Evolutionary conservation across 2,797 vertebrate species (phyloP).

Genomic region (Sphenodon punctatus): DNA sequence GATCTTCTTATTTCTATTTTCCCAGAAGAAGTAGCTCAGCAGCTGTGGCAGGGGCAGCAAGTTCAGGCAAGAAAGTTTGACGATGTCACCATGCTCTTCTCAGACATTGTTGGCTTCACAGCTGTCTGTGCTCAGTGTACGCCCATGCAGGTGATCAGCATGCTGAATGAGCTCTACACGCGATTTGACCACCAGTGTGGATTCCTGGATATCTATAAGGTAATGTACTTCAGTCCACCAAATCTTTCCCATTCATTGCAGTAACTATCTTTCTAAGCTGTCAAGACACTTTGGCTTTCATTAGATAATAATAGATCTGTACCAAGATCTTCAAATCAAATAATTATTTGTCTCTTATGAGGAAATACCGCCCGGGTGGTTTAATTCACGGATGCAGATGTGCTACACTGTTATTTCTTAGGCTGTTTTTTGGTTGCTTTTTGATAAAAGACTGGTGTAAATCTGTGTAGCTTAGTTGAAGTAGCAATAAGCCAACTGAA

Average conservation of each 20-base stretch:
- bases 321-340: too few species aligned
- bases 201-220: slow-evolving; percentile 97
- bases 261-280: too few species aligned
- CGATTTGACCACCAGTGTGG: slow-evolving; percentile 98
- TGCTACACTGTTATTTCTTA: not conserved
- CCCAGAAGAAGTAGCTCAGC: slow-evolving; percentile 95
- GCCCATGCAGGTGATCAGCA: slow-evolving; percentile 99
- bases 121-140: slow-evolving; percentile 97
- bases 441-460: not conserved
- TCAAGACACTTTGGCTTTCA: too few species aligned
- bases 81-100: slow-evolving; percentile 98
- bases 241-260: too few species aligned
- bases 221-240: slow-evolving; percentile 57
- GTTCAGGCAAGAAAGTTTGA: slow-evolving; percentile 97
- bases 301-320: too few species aligned
- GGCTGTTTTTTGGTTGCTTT: not conserved
- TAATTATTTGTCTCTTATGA: too few species aligned
- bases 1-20: slow-evolving; percentile 98
- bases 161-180: slow-evolving; percentile 97
- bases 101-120: slow-evolving; percentile 98
- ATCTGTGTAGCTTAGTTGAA: not conserved
- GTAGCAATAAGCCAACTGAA: not conserved
- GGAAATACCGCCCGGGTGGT: too few species aligned
- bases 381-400: not conserved
- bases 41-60: slow-evolving; percentile 93